Evolutionary conservation across 2,113 vertebrate species (phyloP).

Genomic region (Apistogramma diplotaenia): DNA sequence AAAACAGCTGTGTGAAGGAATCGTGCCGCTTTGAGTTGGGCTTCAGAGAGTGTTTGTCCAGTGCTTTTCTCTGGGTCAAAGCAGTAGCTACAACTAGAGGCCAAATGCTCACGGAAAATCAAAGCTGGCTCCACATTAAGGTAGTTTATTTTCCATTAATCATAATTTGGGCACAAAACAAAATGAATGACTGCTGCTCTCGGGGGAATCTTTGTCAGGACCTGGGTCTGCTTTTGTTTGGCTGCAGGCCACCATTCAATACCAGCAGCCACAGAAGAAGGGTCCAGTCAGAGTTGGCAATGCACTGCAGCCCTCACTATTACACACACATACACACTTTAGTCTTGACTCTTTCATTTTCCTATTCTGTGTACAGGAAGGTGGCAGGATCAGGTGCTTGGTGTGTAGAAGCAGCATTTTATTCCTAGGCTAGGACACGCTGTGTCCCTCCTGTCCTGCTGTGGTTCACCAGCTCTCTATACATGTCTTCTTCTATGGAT

Average conservation of each 20-base stretch:
- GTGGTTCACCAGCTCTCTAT: background rate
- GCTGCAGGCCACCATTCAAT: slow-evolving; percentile 22
- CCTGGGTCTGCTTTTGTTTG: slow-evolving; percentile 26
- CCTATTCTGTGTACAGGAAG: slow-evolving; percentile 12
- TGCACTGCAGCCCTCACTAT: background rate
- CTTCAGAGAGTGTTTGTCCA: slow-evolving; percentile 2
- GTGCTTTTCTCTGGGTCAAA: slow-evolving; percentile 26
- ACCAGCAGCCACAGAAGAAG: background rate
- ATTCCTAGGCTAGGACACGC: background rate
- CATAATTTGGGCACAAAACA: slow-evolving; percentile 63
- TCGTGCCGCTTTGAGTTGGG: slow-evolving; percentile 17
- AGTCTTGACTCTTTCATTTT: background rate
- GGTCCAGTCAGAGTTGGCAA: slow-evolving; percentile 1
- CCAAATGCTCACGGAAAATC: slow-evolving; percentile 43
- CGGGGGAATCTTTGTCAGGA: slow-evolving; percentile 21
- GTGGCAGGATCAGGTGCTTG: background rate
- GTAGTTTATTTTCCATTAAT: slow-evolving; percentile 68
- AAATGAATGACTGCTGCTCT: slow-evolving; percentile 37
- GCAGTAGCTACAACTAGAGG: slow-evolving; percentile 19
- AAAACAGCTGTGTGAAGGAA: slow-evolving; percentile 23
- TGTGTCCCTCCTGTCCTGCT: background rate
- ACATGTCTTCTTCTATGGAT: background rate
- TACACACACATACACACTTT: background rate
- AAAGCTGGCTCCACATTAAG: slow-evolving; percentile 47
- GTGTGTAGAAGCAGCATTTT: slow-evolving; percentile 14